These are phyloP conservation scores for Sphaeridia pumilis DNA, from an alignment of 2,888 invertebrate species.

Conservation along the genomic window DNA sequence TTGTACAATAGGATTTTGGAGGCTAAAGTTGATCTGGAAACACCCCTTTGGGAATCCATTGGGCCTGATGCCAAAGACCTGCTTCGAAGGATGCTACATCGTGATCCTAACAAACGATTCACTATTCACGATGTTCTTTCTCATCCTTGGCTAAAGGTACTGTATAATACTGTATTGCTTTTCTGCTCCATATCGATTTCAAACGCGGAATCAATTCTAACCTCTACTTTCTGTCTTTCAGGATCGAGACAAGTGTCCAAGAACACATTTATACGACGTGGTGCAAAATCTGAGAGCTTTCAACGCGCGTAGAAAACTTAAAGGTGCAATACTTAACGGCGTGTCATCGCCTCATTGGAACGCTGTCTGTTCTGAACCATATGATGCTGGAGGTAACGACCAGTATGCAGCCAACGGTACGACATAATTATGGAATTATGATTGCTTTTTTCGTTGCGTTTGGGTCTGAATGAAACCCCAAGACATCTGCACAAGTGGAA, in stretches of 20 bases:
- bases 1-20: slow-evolving; percentile 55
- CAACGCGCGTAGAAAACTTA: slow-evolving; percentile 85
- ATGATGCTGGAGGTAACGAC: slow-evolving; percentile 54
- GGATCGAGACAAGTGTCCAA: slow-evolving; percentile 86
- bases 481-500: too few relatives aligned
- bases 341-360: slow-evolving; percentile 69
- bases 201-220: too few relatives aligned
- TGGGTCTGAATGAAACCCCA: too few relatives aligned
- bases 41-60: slow-evolving; percentile 75
- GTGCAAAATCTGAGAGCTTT: slow-evolving; percentile 96
- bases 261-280: slow-evolving; percentile 78
- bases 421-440: too few relatives aligned
- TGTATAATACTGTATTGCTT: neutral
- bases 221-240: slow-evolving; percentile 39
- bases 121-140: slow-evolving; percentile 90
- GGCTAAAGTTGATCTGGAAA: slow-evolving; percentile 56
- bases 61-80: slow-evolving; percentile 92
- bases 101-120: slow-evolving; percentile 82
- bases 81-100: slow-evolving; percentile 80
- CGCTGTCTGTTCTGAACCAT: slow-evolving; percentile 51
- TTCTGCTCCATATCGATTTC: neutral
- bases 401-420: slow-evolving; percentile 59
- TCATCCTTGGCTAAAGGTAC: slow-evolving; percentile 91
- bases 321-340: slow-evolving; percentile 77
- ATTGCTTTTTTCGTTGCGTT: too few relatives aligned